Evolutionary conservation across 1,140 invertebrate species (phyloP).

Genomic region (Habropoda laboriosa): DNA sequence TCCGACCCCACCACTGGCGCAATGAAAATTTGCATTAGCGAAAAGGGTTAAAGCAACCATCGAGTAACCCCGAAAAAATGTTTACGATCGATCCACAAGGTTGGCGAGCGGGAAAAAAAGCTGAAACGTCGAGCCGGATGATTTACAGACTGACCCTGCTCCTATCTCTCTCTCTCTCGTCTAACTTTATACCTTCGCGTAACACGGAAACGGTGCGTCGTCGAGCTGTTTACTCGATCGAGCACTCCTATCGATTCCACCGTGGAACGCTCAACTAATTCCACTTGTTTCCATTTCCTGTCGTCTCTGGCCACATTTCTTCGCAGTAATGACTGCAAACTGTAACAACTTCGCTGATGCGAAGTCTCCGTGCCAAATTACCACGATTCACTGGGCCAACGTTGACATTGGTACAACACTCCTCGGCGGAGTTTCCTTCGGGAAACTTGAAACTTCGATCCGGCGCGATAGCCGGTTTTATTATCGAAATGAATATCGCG

Average conservation of each 20-base stretch:
- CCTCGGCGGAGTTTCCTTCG: neutral
- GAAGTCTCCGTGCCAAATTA: conserved; percentile 58
- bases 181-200: conserved; percentile 31
- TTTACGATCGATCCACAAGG: conserved; percentile 1
- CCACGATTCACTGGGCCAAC: conserved; percentile 38
- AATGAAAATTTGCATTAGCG: neutral
- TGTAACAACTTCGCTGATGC: conserved; percentile 48
- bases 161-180: too few species aligned
- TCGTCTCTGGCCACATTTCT: neutral
- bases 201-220: conserved; percentile 33
- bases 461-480: too few species aligned
- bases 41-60: neutral
- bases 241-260: neutral
- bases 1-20: too few species aligned
- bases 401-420: conserved; percentile 11
- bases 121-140: conserved; percentile 36
- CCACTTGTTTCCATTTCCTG: conserved; percentile 35
- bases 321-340: conserved; percentile 23
- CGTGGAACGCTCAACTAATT: conserved; percentile 40
- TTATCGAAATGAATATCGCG: too few species aligned
- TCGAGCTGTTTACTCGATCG: conserved; percentile 58
- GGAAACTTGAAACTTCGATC: too few species aligned
- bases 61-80: neutral
- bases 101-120: neutral
- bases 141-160: conserved; percentile 31